phyloP scores from a whole-genome alignment of 2,113 vertebrate genomes.

The Hyperoodon ampullatus region DNA sequence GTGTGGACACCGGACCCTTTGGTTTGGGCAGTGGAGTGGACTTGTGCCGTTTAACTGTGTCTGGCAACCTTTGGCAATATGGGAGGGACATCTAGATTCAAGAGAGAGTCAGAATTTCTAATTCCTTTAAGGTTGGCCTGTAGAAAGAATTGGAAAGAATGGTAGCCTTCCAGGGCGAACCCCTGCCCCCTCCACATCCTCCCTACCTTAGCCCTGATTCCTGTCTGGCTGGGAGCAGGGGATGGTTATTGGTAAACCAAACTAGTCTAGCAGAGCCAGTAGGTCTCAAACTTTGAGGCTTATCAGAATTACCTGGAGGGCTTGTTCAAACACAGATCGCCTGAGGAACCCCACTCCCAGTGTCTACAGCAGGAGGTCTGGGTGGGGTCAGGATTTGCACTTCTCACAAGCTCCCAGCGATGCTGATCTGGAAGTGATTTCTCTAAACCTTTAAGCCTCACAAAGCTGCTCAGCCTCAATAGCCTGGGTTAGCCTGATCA shows the following conservation, averaged over 20 bases:
- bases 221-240: too few species aligned
- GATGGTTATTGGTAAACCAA: not conserved
- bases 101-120: not conserved
- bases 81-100: not conserved
- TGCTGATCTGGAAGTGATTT: not conserved
- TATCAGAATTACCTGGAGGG: not conserved
- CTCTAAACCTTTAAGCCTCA: not conserved
- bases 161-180: not conserved
- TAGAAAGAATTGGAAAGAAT: not conserved
- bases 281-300: not conserved
- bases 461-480: not conserved
- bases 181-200: too few species aligned
- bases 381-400: not conserved
- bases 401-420: not conserved
- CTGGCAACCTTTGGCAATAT: not conserved
- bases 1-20: not conserved
- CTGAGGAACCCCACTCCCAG: not conserved
- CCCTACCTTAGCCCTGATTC: not conserved
- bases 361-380: not conserved
- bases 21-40: not conserved
- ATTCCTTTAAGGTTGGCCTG: not conserved
- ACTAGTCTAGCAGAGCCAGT: not conserved
- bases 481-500: not conserved
- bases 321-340: not conserved
- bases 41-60: not conserved